Base-by-base conservation (phyloP, 2,797 vertebrate genomes). In the Labroides dimidiatus region DNA sequence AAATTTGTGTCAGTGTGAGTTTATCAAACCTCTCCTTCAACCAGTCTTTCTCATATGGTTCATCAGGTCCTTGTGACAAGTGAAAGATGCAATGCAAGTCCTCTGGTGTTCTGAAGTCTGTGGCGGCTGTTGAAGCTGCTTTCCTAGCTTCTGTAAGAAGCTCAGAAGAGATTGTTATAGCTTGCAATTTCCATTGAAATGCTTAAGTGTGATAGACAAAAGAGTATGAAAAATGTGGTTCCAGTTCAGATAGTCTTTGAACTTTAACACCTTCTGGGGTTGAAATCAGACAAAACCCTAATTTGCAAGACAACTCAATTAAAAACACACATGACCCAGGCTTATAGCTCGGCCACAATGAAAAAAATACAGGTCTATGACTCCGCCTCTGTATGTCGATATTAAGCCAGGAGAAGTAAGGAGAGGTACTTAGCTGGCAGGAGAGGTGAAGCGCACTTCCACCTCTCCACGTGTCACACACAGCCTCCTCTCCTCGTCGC, bases 151-250 rank as follows among this genome's bases (percentile, higher is more conserved):
- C 3, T n/a, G 42, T 56, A 10, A 41, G 10, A 47, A 65, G 20
- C 11, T 56, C 4, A 37, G 43, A 60, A 9, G 44, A 2, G 1
- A 30, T 10, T 20, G 8, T 21, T 20, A 1, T 4, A 58, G 12
- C 10, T 49, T 33, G 45, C n/a, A 68, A 23, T 59, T 51, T 51
- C 54, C 56, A 52, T 52, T 69, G 39, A 61, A 57, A 66, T 48
- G 44, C 53, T 49, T 50, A 42, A 0, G 1, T 47, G 16, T 42
- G 21, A 6, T 50, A 23, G 14, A 51, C n/a, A 56, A 56, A 56
- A 3, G 30, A 48, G 17, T 56, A 15, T 50, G 55, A 68, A 16
- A 51, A 23, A 44, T 44, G 36, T 36, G 39, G 24, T 16, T 64
- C 19, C 7, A 64, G 11, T 1, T 68, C 24, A 0, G 65, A 57